Evolutionary conservation across 2,888 invertebrate genomes (phyloP).

Genomic region (Crocallis elinguaria): DNA sequence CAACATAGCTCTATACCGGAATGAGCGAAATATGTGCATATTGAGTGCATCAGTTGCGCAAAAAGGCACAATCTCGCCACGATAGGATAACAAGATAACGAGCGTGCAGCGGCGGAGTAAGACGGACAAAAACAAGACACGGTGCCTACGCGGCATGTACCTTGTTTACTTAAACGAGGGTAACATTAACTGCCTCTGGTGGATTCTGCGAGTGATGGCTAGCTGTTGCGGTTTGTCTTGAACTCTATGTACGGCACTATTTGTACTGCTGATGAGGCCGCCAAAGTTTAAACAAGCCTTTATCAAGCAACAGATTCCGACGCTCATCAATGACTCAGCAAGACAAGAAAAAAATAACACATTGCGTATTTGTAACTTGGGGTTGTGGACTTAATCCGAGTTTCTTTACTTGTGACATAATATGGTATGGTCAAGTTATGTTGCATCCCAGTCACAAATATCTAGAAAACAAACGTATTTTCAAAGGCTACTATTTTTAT

Average conservation of each 20-base stretch:
- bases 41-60: conserved; percentile 67
- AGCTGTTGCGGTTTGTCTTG: conserved; percentile 1
- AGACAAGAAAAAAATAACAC: too few relatives aligned
- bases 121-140: conserved; percentile 79
- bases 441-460: too few relatives aligned
- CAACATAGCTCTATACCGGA: conserved; percentile 31
- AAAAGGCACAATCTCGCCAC: conserved; percentile 79
- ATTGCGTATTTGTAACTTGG: too few relatives aligned
- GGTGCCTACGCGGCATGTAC: conserved; percentile 75
- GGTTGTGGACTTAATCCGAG: too few relatives aligned
- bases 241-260: background rate
- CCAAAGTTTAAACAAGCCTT: background rate
- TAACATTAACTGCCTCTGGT: conserved; percentile 63
- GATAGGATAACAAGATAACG: conserved; percentile 85
- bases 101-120: conserved; percentile 76
- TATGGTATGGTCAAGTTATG: too few relatives aligned
- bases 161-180: conserved; percentile 82
- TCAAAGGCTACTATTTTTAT: background rate
- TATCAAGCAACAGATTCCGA: too few relatives aligned
- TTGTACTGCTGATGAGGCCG: background rate
- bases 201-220: conserved; percentile 34
- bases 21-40: conserved; percentile 63
- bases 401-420: too few relatives aligned
- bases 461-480: too few relatives aligned
- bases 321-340: too few relatives aligned